Evolutionary conservation across 2,113 vertebrate genomes (phyloP).

Genomic region (Pedionomus torquatus): DNA sequence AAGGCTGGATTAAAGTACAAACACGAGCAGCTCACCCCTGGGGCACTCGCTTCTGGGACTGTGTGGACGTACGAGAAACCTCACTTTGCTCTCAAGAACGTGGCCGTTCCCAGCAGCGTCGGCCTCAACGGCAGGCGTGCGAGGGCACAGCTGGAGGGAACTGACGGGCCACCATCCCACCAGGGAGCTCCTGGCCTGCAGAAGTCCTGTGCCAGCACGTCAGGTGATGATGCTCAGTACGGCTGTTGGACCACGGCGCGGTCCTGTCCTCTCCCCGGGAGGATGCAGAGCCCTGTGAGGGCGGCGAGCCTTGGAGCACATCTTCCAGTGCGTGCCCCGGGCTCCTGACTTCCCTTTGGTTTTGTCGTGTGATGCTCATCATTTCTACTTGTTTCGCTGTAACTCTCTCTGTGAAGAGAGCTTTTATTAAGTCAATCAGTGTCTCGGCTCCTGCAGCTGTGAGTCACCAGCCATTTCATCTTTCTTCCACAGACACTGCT

Average conservation of each 20-base stretch:
- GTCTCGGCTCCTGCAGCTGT: not conserved
- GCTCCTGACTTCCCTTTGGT: not conserved
- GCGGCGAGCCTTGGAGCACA: fast-evolving
- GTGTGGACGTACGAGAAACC: not conserved
- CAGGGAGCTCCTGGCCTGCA: not conserved
- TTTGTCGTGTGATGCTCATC: not conserved
- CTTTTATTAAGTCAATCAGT: not conserved
- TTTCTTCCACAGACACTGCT: not conserved
- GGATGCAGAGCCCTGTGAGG: not conserved
- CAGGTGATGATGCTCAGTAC: fast-evolving
- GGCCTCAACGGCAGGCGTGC: fast-evolving
- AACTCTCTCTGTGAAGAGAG: not conserved
- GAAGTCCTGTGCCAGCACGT: not conserved
- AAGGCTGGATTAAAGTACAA: not conserved
- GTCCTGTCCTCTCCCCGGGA: not conserved
- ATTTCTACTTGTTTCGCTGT: not conserved
- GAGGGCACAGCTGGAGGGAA: not conserved
- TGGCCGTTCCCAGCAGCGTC: fast-evolving
- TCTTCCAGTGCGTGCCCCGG: not conserved
- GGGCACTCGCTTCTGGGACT: not conserved
- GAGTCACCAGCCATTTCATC: not conserved
- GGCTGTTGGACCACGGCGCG: fast-evolving
- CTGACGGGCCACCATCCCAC: not conserved
- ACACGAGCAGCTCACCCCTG: not conserved
- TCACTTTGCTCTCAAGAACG: not conserved